These are phyloP conservation scores for Smittia sp. DNA, from an alignment of 2,888 invertebrate species.

Conservation along the genomic window DNA sequence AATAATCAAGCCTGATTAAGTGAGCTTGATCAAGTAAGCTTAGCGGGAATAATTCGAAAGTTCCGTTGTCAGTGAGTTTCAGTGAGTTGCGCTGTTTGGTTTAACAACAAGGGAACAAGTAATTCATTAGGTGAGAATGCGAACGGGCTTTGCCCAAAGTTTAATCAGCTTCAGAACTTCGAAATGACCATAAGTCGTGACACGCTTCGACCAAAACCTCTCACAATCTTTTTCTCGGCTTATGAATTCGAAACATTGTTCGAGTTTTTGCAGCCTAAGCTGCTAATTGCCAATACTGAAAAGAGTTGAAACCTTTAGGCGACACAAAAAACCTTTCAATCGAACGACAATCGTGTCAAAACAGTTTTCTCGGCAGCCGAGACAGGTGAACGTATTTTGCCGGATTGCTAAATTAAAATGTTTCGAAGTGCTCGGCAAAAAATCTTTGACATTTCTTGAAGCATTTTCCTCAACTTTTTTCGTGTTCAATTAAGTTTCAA, in stretches of 20 bases:
- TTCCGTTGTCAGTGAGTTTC: not conserved
- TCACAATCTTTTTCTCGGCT: too few relatives aligned
- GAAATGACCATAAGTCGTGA: not conserved
- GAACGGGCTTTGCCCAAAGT: too few relatives aligned
- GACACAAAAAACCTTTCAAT: not conserved
- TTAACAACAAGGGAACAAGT: too few relatives aligned
- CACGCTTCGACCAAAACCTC: too few relatives aligned
- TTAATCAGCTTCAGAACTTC: not conserved
- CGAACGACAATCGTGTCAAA: conserved; percentile 21
- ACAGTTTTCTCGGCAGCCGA: not conserved
- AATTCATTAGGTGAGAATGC: too few relatives aligned
- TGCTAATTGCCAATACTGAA: conserved; percentile 20
- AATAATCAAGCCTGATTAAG: too few relatives aligned
- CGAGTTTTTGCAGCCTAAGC: not conserved
- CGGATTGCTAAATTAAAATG: not conserved
- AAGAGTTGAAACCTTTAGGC: not conserved
- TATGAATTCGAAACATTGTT: not conserved
- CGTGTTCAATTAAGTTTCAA: not conserved
- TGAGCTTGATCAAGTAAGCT: too few relatives aligned
- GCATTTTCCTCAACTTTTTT: not conserved
- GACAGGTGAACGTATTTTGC: conserved; percentile 29
- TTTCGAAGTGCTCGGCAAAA: not conserved
- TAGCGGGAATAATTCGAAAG: too few relatives aligned
- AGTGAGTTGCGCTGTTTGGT: too few relatives aligned
- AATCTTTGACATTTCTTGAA: not conserved